Conservation (phyloP, 2,113 vertebrate genomes). For the Calyptomena viridis region DNA sequence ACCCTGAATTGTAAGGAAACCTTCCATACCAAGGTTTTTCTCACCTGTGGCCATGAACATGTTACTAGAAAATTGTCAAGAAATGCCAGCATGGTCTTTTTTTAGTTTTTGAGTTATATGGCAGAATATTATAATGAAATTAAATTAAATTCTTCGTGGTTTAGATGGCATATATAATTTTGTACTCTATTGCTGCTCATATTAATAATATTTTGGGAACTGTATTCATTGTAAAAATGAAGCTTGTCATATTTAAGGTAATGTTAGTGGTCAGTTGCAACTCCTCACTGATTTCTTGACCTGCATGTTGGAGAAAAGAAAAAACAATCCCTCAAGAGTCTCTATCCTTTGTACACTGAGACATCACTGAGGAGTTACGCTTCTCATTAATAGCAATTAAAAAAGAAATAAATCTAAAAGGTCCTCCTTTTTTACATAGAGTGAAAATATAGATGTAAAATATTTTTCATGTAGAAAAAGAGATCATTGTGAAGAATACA, state of each 20-base stretch:
- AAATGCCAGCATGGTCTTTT: neutral
- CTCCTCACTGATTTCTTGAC: neutral
- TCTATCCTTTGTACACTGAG: neutral
- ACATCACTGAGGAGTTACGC: neutral
- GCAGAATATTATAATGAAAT: neutral
- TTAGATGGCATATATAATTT: neutral
- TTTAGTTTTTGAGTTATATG: neutral
- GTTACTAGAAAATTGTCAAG: neutral
- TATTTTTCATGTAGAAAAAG: neutral
- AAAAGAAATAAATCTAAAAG: neutral
- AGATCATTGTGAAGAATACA: neutral
- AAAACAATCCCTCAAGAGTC: neutral
- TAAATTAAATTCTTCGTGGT: neutral
- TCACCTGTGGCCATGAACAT: fast-evolving
- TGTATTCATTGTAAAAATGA: neutral
- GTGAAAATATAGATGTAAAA: neutral
- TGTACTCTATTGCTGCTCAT: neutral
- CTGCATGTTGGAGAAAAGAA: neutral
- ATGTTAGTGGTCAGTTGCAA: neutral
- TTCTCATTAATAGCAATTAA: neutral
- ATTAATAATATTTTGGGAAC: neutral
- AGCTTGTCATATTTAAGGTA: neutral
- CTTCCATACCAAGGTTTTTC: neutral
- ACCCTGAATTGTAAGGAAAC: neutral
- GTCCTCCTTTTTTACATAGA: neutral